Conservation (phyloP, 2,888 invertebrate genomes). For the Bellardia bayeri region DNA sequence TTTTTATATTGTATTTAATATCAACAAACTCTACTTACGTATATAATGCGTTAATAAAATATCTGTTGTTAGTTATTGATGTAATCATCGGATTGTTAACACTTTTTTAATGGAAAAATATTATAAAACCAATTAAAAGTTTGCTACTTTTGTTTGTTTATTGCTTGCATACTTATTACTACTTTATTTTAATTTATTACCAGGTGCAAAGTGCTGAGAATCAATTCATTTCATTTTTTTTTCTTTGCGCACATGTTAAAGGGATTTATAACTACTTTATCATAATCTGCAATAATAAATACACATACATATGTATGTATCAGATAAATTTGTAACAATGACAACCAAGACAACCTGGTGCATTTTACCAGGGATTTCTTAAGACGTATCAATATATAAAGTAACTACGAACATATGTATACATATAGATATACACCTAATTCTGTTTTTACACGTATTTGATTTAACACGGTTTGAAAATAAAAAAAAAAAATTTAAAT, state of each 20-base stretch:
- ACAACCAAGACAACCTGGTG: background rate
- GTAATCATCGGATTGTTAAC: conserved; percentile 28
- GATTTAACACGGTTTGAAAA: too few species aligned
- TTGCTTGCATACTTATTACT: background rate
- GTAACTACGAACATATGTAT: too few species aligned
- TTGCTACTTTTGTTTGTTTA: conserved; percentile 8
- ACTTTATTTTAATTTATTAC: background rate
- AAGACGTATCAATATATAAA: background rate
- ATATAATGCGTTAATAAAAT: conserved; percentile 11
- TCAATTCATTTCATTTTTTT: background rate
- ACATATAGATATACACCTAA: too few species aligned
- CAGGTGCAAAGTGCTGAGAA: conserved; percentile 9
- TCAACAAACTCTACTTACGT: background rate
- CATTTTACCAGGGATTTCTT: conserved; percentile 1
- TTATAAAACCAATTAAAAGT: conserved; percentile 24
- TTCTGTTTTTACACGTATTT: too few species aligned
- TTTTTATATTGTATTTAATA: background rate
- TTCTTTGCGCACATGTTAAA: background rate
- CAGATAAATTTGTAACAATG: conserved; percentile 19
- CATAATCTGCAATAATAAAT: conserved; percentile 7
- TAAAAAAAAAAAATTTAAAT: too few species aligned
- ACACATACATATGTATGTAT: background rate
- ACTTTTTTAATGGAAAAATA: conserved; percentile 19
- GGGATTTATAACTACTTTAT: conserved; percentile 10
- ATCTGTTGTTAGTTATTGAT: conserved; percentile 30